Percentiles rank a stretch among this genome's conserved stretches.
These are phyloP conservation scores for Melanocharis versteri DNA, from an alignment of 2,113 vertebrate species.

Conservation along the genomic window DNA sequence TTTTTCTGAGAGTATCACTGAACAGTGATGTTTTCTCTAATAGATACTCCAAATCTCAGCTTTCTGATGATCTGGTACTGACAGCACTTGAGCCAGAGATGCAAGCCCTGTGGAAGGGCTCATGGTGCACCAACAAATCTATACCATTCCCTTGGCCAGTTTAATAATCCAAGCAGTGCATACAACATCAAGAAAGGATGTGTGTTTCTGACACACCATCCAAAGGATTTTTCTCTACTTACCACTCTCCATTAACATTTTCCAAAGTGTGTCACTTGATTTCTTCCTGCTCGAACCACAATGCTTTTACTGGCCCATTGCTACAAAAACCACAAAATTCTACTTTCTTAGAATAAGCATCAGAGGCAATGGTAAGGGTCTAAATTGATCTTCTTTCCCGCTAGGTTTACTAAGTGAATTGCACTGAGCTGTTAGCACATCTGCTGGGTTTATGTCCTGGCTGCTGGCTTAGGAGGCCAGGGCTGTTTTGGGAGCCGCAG, in stretches of 20 bases:
- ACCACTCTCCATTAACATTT: background rate
- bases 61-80: background rate
- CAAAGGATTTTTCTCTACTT: background rate
- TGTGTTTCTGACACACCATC: background rate
- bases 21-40: background rate
- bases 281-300: background rate
- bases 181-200: background rate
- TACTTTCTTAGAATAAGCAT: background rate
- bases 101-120: background rate
- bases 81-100: fast-evolving
- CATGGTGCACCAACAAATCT: background rate
- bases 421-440: fast-evolving
- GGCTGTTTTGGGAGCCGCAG: background rate
- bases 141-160: background rate
- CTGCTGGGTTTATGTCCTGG: background rate
- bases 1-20: background rate
- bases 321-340: background rate
- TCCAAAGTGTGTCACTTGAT: background rate
- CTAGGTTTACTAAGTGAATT: background rate
- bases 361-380: background rate
- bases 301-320: background rate
- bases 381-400: background rate
- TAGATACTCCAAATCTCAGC: background rate
- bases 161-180: background rate
- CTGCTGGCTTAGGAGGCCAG: background rate